phyloP scores from a whole-genome alignment of 1,140 invertebrate species.

The Mercenaria mercenaria region DNA sequence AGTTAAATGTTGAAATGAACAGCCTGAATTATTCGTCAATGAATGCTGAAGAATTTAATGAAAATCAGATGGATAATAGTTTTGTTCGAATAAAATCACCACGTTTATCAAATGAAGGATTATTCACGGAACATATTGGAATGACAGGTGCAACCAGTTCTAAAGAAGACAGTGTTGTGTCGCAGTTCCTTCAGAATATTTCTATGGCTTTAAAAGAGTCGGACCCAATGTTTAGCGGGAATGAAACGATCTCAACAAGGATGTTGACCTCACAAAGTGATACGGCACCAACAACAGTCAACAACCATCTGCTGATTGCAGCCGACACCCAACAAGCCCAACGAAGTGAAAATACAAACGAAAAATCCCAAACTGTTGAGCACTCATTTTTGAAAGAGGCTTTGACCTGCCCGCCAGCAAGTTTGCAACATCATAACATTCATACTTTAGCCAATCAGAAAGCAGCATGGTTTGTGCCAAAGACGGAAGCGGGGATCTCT shows the following conservation, averaged over 20 bases:
- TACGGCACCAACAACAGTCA: slow-evolving; percentile 16
- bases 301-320: slow-evolving; percentile 24
- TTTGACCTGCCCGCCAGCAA: slow-evolving; percentile 41
- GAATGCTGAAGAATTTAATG: slow-evolving; percentile 30
- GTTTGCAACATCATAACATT: background rate
- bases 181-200: slow-evolving; percentile 60
- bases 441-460: background rate
- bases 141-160: background rate
- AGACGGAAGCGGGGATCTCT: background rate
- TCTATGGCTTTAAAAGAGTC: slow-evolving; percentile 49
- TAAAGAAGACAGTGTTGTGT: slow-evolving; percentile 38
- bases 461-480: background rate
- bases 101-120: slow-evolving; percentile 24
- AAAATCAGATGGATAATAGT: background rate
- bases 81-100: background rate
- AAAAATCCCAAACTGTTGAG: background rate
- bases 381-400: slow-evolving; percentile 57
- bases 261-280: background rate
- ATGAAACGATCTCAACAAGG: background rate
- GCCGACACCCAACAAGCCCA: background rate
- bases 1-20: background rate
- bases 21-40: background rate
- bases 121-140: background rate
- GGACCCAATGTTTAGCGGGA: slow-evolving; percentile 37
- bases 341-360: too few species aligned